Percentiles rank a stretch among this genome's conserved stretches.
Evolutionary conservation across 2,113 vertebrate species (phyloP).

Genomic region (Osmerus eperlanus): DNA sequence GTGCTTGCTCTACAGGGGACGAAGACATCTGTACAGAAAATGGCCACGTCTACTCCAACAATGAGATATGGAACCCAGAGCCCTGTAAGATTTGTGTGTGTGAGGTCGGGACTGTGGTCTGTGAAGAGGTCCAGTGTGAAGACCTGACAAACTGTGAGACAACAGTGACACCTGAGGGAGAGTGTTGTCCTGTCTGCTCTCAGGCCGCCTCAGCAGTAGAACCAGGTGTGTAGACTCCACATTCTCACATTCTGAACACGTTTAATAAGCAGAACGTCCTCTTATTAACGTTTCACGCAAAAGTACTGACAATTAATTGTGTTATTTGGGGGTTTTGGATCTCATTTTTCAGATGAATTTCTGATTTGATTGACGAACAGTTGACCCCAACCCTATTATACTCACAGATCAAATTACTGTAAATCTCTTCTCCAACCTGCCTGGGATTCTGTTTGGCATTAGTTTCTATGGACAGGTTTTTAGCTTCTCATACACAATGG

Average conservation of each 20-base stretch:
- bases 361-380: too few species aligned
- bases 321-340: too few species aligned
- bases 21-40: slow-evolving; percentile 51
- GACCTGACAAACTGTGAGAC: slow-evolving; percentile 76
- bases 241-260: not conserved
- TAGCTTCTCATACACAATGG: too few species aligned
- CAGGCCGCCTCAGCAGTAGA: not conserved
- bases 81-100: slow-evolving; percentile 80
- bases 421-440: too few species aligned
- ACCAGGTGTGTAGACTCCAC: slow-evolving; percentile 25
- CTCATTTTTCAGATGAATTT: too few species aligned
- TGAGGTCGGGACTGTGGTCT: slow-evolving; percentile 82
- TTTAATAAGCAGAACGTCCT: too few species aligned
- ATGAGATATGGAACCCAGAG: slow-evolving; percentile 62
- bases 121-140: slow-evolving; percentile 83
- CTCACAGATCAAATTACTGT: too few species aligned
- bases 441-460: too few species aligned
- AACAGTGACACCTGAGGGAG: slow-evolving; percentile 73
- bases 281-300: too few species aligned
- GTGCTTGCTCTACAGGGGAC: slow-evolving; percentile 6
- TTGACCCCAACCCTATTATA: too few species aligned
- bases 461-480: too few species aligned
- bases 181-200: slow-evolving; percentile 84
- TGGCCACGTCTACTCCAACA: slow-evolving; percentile 43
- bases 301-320: too few species aligned